phyloP scores from a whole-genome alignment of 2,888 invertebrate genomes.

The Drymonia ruficornis region DNA sequence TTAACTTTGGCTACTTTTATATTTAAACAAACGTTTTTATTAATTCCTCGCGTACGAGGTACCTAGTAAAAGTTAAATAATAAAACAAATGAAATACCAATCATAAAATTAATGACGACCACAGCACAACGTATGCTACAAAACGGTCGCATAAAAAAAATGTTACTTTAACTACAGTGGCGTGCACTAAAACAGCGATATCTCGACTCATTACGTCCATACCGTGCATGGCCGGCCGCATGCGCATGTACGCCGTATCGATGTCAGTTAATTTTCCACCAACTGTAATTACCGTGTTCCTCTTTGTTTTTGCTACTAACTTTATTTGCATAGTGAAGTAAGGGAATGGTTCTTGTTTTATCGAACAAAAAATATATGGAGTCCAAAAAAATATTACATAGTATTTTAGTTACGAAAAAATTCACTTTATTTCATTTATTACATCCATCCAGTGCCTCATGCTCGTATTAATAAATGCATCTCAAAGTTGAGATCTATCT shows the following conservation, averaged over 20 bases:
- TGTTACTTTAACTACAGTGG: constrained; percentile 48
- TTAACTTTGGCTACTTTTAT: too few species aligned
- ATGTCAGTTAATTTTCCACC: constrained; percentile 82
- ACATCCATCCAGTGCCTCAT: not conserved
- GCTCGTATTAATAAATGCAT: too few species aligned
- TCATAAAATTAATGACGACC: constrained; percentile 3
- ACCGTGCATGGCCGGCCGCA: constrained; percentile 58
- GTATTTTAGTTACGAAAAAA: too few species aligned
- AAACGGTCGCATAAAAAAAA: constrained; percentile 12
- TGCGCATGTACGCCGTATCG: constrained; percentile 70
- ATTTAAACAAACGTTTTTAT: too few species aligned
- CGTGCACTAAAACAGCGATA: constrained; percentile 68
- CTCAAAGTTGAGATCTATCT: too few species aligned
- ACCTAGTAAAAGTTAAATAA: too few species aligned
- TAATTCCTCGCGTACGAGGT: too few species aligned
- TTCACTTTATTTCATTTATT: not conserved
- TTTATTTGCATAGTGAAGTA: constrained; percentile 81
- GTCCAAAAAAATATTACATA: constrained; percentile 22
- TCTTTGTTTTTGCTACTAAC: constrained; percentile 84
- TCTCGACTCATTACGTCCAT: constrained; percentile 72
- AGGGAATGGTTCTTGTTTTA: constrained; percentile 60
- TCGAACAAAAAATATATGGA: constrained; percentile 47
- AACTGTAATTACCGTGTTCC: constrained; percentile 81
- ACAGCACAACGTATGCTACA: not conserved
- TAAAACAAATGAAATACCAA: too few species aligned